These are phyloP conservation scores for Ariopsis seemanni DNA, from an alignment of 2,113 vertebrate genomes.

Conservation along the genomic window DNA sequence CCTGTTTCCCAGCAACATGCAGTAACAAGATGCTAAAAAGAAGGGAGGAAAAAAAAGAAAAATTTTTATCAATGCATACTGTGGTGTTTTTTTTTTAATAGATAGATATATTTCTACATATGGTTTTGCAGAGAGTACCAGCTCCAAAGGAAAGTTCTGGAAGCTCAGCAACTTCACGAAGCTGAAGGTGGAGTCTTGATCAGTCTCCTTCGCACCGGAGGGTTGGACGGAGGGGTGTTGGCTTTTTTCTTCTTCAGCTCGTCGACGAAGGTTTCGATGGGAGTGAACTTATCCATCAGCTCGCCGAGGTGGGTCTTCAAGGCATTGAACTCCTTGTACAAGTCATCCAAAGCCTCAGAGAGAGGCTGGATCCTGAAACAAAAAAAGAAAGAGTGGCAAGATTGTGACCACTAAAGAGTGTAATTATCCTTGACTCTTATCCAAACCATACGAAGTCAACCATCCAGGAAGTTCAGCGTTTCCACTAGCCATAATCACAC, in stretches of 20 bases:
- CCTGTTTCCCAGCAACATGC: constrained; percentile 57
- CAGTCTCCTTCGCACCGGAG: constrained; percentile 57
- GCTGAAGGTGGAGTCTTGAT: constrained; percentile 59
- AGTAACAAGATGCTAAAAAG: constrained; percentile 47
- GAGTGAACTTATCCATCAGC: constrained; percentile 72
- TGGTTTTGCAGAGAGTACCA: constrained; percentile 35
- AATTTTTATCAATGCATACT: constrained; percentile 29
- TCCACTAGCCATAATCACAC: constrained; percentile 44
- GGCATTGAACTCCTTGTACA: constrained; percentile 79
- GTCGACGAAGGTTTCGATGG: constrained; percentile 72
- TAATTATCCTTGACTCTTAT: constrained; percentile 12
- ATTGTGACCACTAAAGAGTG: constrained; percentile 26
- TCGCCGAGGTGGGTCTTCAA: constrained; percentile 75
- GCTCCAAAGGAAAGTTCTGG: constrained; percentile 5
- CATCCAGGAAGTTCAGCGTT: constrained; percentile 40
- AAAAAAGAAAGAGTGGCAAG: not conserved
- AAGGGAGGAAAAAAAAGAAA: constrained; percentile 13
- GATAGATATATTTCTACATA: not conserved
- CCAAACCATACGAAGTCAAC: constrained; percentile 45
- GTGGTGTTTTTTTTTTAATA: not conserved
- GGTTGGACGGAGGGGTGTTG: not conserved
- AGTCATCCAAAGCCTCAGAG: constrained; percentile 75
- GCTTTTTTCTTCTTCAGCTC: constrained; percentile 64
- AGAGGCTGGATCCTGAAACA: constrained; percentile 72
- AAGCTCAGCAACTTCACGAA: constrained; percentile 36